Evolutionary conservation across 2,113 vertebrate genomes (phyloP), one percentile per base, ranked within the genome.

Genomic region (Echinops telfairi): DNA sequence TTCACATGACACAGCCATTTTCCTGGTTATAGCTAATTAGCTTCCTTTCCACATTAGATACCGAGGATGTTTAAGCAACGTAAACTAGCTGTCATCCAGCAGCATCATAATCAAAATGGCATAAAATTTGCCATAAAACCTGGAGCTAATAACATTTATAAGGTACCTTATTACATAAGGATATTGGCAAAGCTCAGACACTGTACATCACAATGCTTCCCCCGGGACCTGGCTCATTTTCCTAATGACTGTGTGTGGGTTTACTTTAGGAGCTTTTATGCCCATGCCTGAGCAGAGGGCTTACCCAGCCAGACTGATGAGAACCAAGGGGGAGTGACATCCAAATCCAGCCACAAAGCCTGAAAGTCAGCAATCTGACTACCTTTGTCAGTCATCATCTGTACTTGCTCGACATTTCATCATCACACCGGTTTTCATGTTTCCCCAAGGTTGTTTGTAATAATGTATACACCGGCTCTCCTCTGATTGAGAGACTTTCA

Each of bases 51-150:
- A 58, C 71, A 91, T 95, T 97, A 94, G 73, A 95, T 80, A 96
- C 40, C 11, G 89, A 97, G 96, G 97, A 97, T 97, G 16, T 96
- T 98, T 97, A 98, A 97, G 86, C 64, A 96, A 91, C 9, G 76
- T 96, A 97, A 97, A 97, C 81, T 79, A 95, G 82, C 68, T 97
- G 89, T 94, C 95, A 96, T 86, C 89, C 95, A 96, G 90, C 71
- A 3, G 75, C 86, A 89, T 89, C 95, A 76, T 96, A 97, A 98
- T 95, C 80, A 97, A 97, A 97, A 76, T 94, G 83, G 94, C 70
- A 96, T 96, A 97, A 96, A 97, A 95, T 89, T 95, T 97, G 36
- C n/a, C 9, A 94, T 95, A 97, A 97, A 93, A 3, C 15, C 92
- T 29, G 10, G 62, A 96, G 20, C 60, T 97, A 93, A 89, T 85